Evolutionary conservation across 2,888 invertebrate genomes (phyloP), one percentile per base, ranked within the genome.

Genomic region (Branchipolynoe longqiensis): DNA sequence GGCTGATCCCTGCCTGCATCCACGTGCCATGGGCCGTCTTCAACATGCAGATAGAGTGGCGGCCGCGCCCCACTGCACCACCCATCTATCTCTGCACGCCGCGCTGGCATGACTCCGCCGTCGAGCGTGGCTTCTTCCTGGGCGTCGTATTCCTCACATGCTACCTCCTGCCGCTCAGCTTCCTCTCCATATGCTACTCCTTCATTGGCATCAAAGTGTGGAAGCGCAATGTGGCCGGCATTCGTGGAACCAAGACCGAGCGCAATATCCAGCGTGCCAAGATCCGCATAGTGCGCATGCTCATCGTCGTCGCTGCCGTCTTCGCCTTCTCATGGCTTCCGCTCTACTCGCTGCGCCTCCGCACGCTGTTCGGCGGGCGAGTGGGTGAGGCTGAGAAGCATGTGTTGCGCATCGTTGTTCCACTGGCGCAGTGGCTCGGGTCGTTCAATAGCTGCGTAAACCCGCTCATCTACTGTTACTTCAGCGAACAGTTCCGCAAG

Each of bases 401-500:
- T 25, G 31, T 85, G 8, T 33, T 87, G n/a, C 22, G 41, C 14
- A 83, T 25, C 36, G 96, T 96, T 0, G 96, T 97, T 28, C 98
- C 98, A 2, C 95, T 98, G 84, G 98, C 97, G 6, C 98, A 97
- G 93, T 97, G 97, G 97, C 94, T 98, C 81, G 98, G 98, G 1
- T 96, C 98, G 0, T 97, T 98, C 31, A 98, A 98, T 94, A 97
- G 97, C 31, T 98, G 98, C 95, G 98, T 98, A 92, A 98, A 98
- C 94, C 98, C 98, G 0, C 96, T 98, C 88, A 95, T 98, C 85
- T 98, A 98, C 93, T 97, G 98, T 2, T 98, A 97, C 94, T 98
- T 98, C 94, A 86, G 87, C 36, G 85, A 85, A 82, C 89, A 86
- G 64, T 89, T 89, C 84, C 62, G 89, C 18, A 85, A 83, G 54